These are phyloP conservation scores for Drosophila teissieri DNA, from an alignment of 1,140 invertebrate genomes.

Conservation along the genomic window DNA sequence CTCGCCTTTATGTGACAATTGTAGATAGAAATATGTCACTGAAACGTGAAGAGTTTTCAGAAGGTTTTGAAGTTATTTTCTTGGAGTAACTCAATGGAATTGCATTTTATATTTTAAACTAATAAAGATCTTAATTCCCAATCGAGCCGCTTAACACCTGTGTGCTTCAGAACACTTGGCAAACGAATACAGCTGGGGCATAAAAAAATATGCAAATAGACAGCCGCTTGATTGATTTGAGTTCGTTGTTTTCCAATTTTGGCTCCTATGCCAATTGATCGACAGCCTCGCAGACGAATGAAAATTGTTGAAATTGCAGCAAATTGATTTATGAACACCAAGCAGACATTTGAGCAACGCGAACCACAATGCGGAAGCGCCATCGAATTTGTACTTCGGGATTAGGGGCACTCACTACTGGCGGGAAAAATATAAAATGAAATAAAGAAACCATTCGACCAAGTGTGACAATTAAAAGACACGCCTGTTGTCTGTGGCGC, in stretches of 20 bases:
- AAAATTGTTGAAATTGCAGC: constrained; percentile 67
- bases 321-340: constrained; percentile 75
- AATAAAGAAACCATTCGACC: constrained; percentile 10
- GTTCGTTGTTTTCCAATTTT: constrained; percentile 55
- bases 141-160: constrained; percentile 28
- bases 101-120: not conserved
- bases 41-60: constrained; percentile 47
- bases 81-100: not conserved
- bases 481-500: constrained; percentile 18
- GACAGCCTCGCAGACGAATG: constrained; percentile 28
- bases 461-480: constrained; percentile 30
- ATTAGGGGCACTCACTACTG: constrained; percentile 36
- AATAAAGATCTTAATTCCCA: constrained; percentile 16
- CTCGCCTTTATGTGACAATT: constrained; percentile 15
- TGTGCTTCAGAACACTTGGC: not conserved
- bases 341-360: constrained; percentile 11
- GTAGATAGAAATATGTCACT: constrained; percentile 31
- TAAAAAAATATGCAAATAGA: constrained; percentile 20
- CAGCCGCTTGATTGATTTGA: constrained; percentile 58
- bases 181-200: constrained; percentile 4
- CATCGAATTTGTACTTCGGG: not conserved
- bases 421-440: not conserved
- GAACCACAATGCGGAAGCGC: constrained; percentile 65
- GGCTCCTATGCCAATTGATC: constrained; percentile 61
- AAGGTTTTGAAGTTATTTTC: not conserved